Percentiles rank a stretch among this genome's conserved stretches.
phyloP scores from a whole-genome alignment of 2,113 vertebrate genomes.

The Psettodes erumei region DNA sequence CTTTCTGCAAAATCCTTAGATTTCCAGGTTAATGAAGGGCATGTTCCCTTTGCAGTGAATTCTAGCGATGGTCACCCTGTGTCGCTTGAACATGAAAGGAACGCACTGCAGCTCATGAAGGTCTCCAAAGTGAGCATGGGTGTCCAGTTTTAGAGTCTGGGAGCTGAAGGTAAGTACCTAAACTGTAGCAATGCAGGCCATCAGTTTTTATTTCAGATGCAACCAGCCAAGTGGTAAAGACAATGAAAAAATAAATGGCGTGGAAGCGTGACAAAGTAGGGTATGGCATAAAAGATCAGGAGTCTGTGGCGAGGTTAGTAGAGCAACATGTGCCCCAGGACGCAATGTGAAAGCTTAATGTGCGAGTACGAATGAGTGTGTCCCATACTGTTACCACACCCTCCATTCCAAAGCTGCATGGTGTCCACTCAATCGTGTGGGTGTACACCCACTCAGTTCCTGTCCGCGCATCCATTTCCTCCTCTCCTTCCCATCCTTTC shows the following conservation, averaged over 20 bases:
- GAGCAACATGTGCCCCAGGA: conserved; percentile 27
- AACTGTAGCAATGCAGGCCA: neutral
- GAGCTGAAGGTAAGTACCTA: neutral
- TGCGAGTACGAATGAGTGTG: neutral
- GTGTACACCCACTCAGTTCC: conserved; percentile 52
- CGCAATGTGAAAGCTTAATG: conserved; percentile 24
- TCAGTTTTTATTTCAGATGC: neutral
- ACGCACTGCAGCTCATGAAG: neutral
- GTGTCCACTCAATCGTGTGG: conserved; percentile 33
- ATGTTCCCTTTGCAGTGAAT: neutral
- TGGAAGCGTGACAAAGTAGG: neutral
- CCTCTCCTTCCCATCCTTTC: too few relatives aligned
- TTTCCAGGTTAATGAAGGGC: neutral
- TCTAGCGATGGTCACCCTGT: neutral
- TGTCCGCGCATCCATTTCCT: conserved; percentile 8
- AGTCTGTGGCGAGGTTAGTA: conserved; percentile 12
- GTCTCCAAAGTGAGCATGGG: neutral
- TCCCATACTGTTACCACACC: conserved; percentile 12
- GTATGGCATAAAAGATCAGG: neutral
- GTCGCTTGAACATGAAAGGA: neutral
- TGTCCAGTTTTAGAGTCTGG: neutral
- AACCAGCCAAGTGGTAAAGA: neutral
- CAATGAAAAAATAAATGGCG: neutral
- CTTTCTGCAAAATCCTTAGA: neutral
- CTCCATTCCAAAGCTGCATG: conserved; percentile 7